Conservation (phyloP, 2,797 vertebrate species). For the Argentina silus region DNA sequence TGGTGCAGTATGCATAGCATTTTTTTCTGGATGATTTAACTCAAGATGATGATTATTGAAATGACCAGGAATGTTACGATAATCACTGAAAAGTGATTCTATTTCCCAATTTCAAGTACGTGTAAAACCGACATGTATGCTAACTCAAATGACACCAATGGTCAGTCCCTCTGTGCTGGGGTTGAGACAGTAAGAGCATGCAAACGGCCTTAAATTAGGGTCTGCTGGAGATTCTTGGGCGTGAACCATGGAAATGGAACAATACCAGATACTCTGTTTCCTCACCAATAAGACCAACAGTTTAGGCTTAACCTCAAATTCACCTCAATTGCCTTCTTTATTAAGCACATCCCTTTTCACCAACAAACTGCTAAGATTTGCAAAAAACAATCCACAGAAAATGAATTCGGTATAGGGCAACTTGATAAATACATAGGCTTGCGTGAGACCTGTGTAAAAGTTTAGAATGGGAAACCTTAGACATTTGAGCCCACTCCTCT, state of each 20-base stretch:
- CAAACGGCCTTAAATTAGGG: slow-evolving; percentile 5
- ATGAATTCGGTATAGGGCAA: no score
- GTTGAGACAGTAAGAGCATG: background rate
- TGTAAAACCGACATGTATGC: no score
- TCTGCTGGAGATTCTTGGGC: background rate
- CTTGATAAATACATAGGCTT: no score
- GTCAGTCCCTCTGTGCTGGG: background rate
- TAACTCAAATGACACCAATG: background rate
- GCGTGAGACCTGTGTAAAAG: no score
- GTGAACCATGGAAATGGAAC: slow-evolving; percentile 15
- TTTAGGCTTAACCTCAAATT: background rate
- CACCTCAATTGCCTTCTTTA: no score
- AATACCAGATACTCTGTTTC: background rate
- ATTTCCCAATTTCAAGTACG: no score
- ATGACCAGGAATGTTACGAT: background rate
- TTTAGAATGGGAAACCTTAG: no score
- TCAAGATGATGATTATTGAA: background rate
- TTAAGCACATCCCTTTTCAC: background rate
- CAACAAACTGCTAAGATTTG: background rate
- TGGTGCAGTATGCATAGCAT: no score
- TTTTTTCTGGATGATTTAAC: no score
- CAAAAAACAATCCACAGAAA: no score
- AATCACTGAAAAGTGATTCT: no score
- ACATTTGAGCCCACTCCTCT: no score
- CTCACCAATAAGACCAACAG: background rate